phyloP scores from a whole-genome alignment of 2,888 invertebrate genomes.

The Habroteleia sp. region DNA sequence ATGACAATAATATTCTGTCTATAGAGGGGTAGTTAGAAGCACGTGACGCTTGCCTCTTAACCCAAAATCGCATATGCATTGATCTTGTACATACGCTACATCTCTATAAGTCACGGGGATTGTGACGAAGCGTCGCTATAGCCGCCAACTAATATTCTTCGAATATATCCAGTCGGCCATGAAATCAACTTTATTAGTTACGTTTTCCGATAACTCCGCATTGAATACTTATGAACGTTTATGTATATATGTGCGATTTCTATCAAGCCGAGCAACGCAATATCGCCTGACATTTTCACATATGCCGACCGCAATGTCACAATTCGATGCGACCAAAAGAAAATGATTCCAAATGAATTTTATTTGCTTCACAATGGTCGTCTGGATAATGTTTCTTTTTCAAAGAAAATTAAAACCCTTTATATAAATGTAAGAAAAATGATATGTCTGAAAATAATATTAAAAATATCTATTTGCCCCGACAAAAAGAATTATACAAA shows the following conservation, averaged over 20 bases:
- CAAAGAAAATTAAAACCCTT: too few relatives aligned
- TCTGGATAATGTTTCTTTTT: not conserved
- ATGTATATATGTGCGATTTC: conserved; percentile 44
- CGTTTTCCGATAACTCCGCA: conserved; percentile 63
- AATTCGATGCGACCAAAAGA: conserved; percentile 40
- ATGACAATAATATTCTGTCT: conserved; percentile 78
- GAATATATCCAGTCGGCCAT: conserved; percentile 75
- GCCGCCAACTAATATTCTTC: conserved; percentile 66
- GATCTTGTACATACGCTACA: conserved; percentile 61
- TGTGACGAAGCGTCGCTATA: conserved; percentile 43
- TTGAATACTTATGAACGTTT: conserved; percentile 58
- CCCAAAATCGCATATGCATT: conserved; percentile 71
- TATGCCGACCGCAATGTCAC: conserved; percentile 54
- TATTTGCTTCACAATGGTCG: conserved; percentile 29
- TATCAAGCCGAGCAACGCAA: conserved; percentile 32
- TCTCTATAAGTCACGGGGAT: conserved; percentile 52
- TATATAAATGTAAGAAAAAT: too few relatives aligned
- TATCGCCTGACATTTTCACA: conserved; percentile 57
- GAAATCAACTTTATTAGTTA: conserved; percentile 79
- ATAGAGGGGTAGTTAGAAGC: conserved; percentile 77
- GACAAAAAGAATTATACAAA: too few relatives aligned
- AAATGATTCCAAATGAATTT: conserved; percentile 54
- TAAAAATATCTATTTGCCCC: too few relatives aligned
- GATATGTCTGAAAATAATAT: too few relatives aligned
- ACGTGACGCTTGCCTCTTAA: conserved; percentile 80